These are phyloP conservation scores for Phthorimaea operculella DNA, from an alignment of 1,140 invertebrate species.

Conservation along the genomic window DNA sequence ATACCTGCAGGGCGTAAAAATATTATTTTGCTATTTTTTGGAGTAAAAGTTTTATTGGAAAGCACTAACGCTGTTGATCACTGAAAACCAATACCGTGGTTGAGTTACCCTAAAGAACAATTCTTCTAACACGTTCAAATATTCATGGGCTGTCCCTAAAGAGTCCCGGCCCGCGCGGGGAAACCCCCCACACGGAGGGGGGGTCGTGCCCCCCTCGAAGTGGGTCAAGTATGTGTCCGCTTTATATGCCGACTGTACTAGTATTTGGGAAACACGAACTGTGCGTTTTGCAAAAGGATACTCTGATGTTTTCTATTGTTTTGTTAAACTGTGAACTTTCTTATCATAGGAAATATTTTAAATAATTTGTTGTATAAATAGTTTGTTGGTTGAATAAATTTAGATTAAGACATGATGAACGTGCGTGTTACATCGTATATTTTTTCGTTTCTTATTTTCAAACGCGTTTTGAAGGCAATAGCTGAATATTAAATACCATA, in stretches of 20 bases:
- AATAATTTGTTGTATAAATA: too few relatives aligned
- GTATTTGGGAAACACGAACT: slow-evolving; percentile 9
- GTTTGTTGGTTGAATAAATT: too few relatives aligned
- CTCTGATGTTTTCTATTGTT: background rate
- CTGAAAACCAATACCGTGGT: background rate
- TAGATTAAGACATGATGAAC: too few relatives aligned
- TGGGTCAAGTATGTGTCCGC: slow-evolving; percentile 18
- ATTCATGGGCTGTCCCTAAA: background rate
- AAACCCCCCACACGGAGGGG: background rate
- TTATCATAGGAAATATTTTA: too few relatives aligned
- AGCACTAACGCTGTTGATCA: background rate
- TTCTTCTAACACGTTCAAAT: slow-evolving; percentile 1
- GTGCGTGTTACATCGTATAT: too few relatives aligned
- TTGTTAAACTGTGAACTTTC: too few relatives aligned
- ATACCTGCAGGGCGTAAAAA: too few relatives aligned
- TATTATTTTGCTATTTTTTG: too few relatives aligned
- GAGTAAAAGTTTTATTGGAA: too few relatives aligned
- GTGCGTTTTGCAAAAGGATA: background rate
- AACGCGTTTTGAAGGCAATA: too few relatives aligned
- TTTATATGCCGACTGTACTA: slow-evolving; percentile 24
- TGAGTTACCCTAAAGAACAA: background rate
- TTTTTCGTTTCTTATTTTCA: too few relatives aligned
- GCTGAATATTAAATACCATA: too few relatives aligned
- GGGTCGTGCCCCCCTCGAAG: background rate
- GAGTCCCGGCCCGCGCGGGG: background rate